Base-by-base conservation (phyloP, 2,797 vertebrate genomes). In the Premnoplex brunnescens region DNA sequence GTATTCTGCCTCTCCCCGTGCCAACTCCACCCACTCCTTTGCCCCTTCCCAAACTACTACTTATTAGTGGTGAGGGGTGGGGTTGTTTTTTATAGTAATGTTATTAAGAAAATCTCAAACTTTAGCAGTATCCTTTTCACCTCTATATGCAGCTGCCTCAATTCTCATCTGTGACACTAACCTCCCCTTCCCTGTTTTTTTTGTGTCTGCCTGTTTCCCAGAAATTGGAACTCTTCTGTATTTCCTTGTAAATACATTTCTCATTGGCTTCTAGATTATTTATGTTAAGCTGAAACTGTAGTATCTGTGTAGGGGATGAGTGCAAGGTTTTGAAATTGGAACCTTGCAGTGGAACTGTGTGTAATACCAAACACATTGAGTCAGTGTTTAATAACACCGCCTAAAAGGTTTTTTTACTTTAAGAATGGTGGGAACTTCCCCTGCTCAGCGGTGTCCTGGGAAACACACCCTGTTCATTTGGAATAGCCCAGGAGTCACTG, bases 241-340 rank as follows among this genome's bases (percentile, higher is more conserved):
- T 72, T 64, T 91, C 52, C 85, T 82, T 75, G 56, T 71, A 69
- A 87, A 72, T 75, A 48, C 12, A 44, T 89, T 91, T 86, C 32
- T 85, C 36, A 8, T 85, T 71, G 51, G n/a, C 15, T 81, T 24
- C 59, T 86, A 8, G 43, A 51, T 85, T 91, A 79, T 83, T 84
- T 85, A 30, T 71, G 37, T 77, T 85, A 39, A 68, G 34, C 30
- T 89, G 69, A 91, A 93, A 87, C 52, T 77, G 36, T 66, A 79
- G 66, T 64, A 44, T 85, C 48, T 69, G 27, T 14, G 11, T 87
- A 58, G 64, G 34, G 21, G 23, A 80, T 51, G 39, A 93, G 62
- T 89, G 59, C 41, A 87, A 93, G 67, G 54, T 95, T 96, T 91
- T 85, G 83, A 93, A 97, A 95, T 77, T 78, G 79, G 88, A 96